Evolutionary conservation across 2,888 invertebrate species (phyloP).

Genomic region (Andrena haemorrhoa): DNA sequence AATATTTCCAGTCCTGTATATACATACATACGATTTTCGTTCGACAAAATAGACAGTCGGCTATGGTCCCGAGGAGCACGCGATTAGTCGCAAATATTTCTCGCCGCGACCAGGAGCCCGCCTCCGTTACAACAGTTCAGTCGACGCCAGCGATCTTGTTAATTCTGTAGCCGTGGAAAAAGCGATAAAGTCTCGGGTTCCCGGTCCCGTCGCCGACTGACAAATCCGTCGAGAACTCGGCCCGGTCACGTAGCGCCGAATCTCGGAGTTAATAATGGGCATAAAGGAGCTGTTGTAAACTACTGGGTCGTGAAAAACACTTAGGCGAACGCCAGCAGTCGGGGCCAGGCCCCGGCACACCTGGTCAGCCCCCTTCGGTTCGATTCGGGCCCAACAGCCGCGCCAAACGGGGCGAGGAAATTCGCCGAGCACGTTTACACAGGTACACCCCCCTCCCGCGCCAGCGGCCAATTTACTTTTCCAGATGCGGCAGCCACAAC

Average conservation of each 20-base stretch:
- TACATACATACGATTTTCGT: too few relatives aligned
- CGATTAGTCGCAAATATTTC: neutral
- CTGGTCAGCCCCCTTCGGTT: constrained; percentile 49
- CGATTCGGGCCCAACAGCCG: constrained; percentile 13
- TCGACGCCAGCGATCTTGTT: constrained; percentile 30
- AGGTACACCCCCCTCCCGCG: constrained; percentile 20
- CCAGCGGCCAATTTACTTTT: constrained; percentile 10
- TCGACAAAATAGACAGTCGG: too few relatives aligned
- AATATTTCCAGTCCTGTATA: too few relatives aligned
- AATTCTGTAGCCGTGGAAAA: constrained; percentile 25
- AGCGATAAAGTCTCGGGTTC: constrained; percentile 13
- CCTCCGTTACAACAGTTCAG: neutral
- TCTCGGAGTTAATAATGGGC: constrained; percentile 66
- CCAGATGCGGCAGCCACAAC: constrained; percentile 1
- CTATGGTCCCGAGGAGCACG: neutral
- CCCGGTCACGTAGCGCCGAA: constrained; percentile 60
- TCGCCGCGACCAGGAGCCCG: neutral
- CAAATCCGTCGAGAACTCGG: constrained; percentile 62
- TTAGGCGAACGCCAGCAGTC: constrained; percentile 45
- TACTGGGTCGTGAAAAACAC: constrained; percentile 60
- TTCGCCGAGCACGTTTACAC: constrained; percentile 25
- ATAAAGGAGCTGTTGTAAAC: constrained; percentile 61
- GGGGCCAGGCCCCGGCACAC: constrained; percentile 46
- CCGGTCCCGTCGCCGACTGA: constrained; percentile 10
- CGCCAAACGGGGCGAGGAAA: constrained; percentile 38